Evolutionary conservation across 2,888 invertebrate species (phyloP).

Genomic region (Dryocosmus kuriphilus): DNA sequence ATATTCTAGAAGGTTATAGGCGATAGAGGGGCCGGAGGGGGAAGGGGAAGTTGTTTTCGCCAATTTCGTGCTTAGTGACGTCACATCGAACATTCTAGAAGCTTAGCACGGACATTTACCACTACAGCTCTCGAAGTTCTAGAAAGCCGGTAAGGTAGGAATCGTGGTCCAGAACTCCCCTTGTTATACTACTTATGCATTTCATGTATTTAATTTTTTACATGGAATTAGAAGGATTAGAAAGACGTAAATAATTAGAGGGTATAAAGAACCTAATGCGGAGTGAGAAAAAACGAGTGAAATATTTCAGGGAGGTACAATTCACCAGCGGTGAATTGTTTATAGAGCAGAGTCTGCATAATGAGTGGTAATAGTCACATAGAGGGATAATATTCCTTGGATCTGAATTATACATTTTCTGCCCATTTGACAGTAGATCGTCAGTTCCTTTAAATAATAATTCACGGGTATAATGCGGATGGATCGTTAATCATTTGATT

Average conservation of each 20-base stretch:
- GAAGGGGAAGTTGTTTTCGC: too few relatives aligned
- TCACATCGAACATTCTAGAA: too few relatives aligned
- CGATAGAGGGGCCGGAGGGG: too few relatives aligned
- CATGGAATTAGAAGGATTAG: conserved; percentile 17
- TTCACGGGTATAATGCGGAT: neutral
- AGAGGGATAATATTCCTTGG: neutral
- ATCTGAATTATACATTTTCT: neutral
- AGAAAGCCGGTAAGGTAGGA: too few relatives aligned
- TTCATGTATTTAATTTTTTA: conserved; percentile 31
- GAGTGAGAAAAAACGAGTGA: neutral
- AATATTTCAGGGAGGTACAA: neutral
- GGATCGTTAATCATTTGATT: conserved; percentile 66
- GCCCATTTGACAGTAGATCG: neutral
- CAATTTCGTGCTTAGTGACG: too few relatives aligned
- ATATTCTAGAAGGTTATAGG: too few relatives aligned
- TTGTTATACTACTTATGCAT: too few relatives aligned
- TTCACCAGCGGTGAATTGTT: conserved; percentile 4
- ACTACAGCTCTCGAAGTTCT: too few relatives aligned
- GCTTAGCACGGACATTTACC: too few relatives aligned
- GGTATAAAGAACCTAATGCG: neutral
- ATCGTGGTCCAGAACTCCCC: too few relatives aligned
- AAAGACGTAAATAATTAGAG: conserved; percentile 32
- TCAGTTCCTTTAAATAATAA: conserved; percentile 25
- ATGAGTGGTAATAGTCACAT: neutral
- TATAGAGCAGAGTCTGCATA: neutral